These are phyloP conservation scores for Daubentonia madagascariensis DNA, from an alignment of 2,113 vertebrate genomes.

Conservation along the genomic window DNA sequence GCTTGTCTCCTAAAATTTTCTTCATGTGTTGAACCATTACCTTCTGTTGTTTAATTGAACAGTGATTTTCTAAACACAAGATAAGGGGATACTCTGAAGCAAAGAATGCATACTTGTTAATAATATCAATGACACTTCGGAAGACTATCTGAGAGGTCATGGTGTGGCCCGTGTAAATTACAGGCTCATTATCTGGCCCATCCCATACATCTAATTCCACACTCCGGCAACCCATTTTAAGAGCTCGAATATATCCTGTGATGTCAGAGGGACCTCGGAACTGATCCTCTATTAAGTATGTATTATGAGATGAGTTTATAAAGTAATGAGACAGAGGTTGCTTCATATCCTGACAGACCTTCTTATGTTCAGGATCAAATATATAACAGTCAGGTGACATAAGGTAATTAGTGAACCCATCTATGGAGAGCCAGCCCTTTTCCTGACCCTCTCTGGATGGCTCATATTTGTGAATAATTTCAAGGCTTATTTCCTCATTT, in stretches of 20 bases:
- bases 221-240: slow-evolving; percentile 98
- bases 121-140: slow-evolving; percentile 93
- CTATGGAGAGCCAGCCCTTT: slow-evolving; percentile 95
- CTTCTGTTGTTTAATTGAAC: slow-evolving; percentile 95
- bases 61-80: slow-evolving; percentile 97
- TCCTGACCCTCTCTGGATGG: slow-evolving; percentile 94
- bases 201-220: slow-evolving; percentile 98
- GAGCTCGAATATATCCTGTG: slow-evolving; percentile 96
- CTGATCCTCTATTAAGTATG: slow-evolving; percentile 98
- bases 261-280: slow-evolving; percentile 99
- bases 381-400: slow-evolving; percentile 97
- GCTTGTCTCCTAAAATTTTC: slow-evolving; percentile 95
- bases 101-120: slow-evolving; percentile 97
- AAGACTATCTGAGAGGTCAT: slow-evolving; percentile 99
- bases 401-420: slow-evolving; percentile 97
- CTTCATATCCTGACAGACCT: slow-evolving; percentile 97
- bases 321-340: slow-evolving; percentile 98
- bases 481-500: slow-evolving; percentile 95
- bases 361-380: slow-evolving; percentile 98
- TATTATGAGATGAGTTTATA: slow-evolving; percentile 98
- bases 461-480: slow-evolving; percentile 95
- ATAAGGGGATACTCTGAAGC: slow-evolving; percentile 96
- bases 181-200: slow-evolving; percentile 95
- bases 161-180: slow-evolving; percentile 97
- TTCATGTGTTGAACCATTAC: slow-evolving; percentile 98